A percentile compares a stretch with the other conserved stretches of the same genome.
Conservation (phyloP, 1,140 invertebrate species). For the Ceratosolen solmsi region DNA sequence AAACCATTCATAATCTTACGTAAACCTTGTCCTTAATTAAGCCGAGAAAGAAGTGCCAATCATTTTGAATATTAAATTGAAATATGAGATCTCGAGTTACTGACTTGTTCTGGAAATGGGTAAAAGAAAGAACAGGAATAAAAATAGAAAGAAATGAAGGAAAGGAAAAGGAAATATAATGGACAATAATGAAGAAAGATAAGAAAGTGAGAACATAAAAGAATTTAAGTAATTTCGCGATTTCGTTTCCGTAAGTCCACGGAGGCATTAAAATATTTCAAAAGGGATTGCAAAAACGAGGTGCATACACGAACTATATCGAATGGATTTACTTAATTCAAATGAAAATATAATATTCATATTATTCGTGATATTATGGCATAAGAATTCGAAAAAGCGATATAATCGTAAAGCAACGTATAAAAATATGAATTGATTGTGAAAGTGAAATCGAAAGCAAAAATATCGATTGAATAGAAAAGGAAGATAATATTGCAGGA, state of each 20-base stretch:
- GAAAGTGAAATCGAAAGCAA: too few species aligned
- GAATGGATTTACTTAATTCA: too few species aligned
- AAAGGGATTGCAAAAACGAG: too few species aligned
- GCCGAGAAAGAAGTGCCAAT: neutral
- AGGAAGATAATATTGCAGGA: too few species aligned
- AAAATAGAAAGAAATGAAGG: neutral
- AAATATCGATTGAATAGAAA: too few species aligned
- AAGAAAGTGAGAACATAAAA: neutral
- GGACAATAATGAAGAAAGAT: neutral
- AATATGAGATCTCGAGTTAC: neutral
- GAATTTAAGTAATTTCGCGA: neutral
- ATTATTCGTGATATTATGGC: too few species aligned
- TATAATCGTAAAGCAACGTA: too few species aligned
- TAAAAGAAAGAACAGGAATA: neutral
- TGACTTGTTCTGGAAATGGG: neutral
- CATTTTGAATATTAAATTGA: neutral
- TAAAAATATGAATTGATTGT: too few species aligned
- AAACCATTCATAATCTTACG: neutral
- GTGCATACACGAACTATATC: too few species aligned
- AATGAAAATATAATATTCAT: too few species aligned
- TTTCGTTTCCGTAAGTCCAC: neutral
- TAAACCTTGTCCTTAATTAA: neutral
- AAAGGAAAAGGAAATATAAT: too few species aligned
- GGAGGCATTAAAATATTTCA: neutral
- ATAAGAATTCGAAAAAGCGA: too few species aligned